Conservation (phyloP, 2,888 invertebrate species). For the Synergus laeviventris region DNA sequence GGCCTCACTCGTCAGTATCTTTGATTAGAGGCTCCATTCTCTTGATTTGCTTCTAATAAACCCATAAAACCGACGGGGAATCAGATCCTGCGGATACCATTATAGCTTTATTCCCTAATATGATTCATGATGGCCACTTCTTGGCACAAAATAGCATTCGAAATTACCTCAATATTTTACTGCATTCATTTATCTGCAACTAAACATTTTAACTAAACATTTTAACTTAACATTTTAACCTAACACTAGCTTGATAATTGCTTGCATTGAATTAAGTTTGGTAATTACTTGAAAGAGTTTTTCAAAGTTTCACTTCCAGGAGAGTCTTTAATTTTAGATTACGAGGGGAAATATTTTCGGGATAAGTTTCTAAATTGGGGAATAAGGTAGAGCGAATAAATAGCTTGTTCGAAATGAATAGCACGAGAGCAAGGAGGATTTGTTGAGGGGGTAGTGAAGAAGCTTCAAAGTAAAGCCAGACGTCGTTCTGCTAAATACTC, state of each 20-base stretch:
- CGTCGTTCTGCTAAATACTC: conserved; percentile 49
- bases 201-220: background rate
- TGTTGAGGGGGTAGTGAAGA: background rate
- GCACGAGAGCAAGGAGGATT: background rate
- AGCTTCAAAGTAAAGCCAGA: conserved; percentile 22
- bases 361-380: background rate
- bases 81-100: conserved; percentile 50
- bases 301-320: too few species aligned
- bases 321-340: background rate
- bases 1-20: conserved; percentile 70
- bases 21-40: conserved; percentile 73
- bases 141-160: background rate
- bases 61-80: conserved; percentile 62
- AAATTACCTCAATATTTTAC: background rate
- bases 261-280: too few species aligned
- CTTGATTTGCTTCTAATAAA: conserved; percentile 74
- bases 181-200: background rate
- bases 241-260: too few species aligned
- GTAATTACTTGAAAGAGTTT: too few species aligned
- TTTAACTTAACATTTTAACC: too few species aligned
- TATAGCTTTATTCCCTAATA: conserved; percentile 7
- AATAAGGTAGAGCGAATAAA: background rate
- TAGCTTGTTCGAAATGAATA: conserved; percentile 8
- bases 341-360: background rate
- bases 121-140: conserved; percentile 46